Conservation (phyloP, 2,888 invertebrate species). For the Catocala sponsa region DNA sequence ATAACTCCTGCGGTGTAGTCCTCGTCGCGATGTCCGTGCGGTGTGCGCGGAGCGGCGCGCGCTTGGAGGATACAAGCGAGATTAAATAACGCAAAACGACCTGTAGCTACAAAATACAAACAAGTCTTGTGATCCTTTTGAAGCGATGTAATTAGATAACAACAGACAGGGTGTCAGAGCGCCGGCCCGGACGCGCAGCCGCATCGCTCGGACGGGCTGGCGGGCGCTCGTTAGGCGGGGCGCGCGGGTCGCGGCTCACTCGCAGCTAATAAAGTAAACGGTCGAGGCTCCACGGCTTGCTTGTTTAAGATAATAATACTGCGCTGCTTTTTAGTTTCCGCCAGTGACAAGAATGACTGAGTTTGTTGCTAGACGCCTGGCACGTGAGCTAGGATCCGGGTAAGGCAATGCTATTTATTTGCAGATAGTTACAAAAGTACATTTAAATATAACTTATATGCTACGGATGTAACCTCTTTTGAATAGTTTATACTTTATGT, state of each 20-base stretch:
- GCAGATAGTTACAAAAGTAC: no score
- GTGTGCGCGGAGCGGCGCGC: not conserved
- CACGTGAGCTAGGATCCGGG: not conserved
- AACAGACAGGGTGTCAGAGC: slow-evolving; percentile 9
- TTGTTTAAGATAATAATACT: slow-evolving; percentile 1
- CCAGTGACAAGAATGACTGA: no score
- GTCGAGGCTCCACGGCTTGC: not conserved
- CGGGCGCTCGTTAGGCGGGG: slow-evolving; percentile 7
- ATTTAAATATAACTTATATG: no score
- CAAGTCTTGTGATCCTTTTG: slow-evolving; percentile 14
- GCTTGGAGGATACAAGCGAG: not conserved
- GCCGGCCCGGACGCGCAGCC: not conserved
- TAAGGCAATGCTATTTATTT: no score
- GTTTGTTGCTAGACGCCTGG: no score
- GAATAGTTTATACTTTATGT: no score
- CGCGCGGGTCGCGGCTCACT: slow-evolving; percentile 6
- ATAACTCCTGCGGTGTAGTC: no score
- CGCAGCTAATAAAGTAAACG: not conserved
- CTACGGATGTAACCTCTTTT: no score
- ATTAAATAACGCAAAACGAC: slow-evolving; percentile 10
- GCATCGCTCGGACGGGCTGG: slow-evolving; percentile 1
- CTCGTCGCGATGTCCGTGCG: not conserved
- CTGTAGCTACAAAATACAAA: slow-evolving; percentile 8
- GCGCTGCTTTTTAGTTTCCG: no score
- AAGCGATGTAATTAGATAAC: slow-evolving; percentile 19